Base-by-base conservation (phyloP, 2,888 invertebrate genomes). In the Xiphydria camelus region DNA sequence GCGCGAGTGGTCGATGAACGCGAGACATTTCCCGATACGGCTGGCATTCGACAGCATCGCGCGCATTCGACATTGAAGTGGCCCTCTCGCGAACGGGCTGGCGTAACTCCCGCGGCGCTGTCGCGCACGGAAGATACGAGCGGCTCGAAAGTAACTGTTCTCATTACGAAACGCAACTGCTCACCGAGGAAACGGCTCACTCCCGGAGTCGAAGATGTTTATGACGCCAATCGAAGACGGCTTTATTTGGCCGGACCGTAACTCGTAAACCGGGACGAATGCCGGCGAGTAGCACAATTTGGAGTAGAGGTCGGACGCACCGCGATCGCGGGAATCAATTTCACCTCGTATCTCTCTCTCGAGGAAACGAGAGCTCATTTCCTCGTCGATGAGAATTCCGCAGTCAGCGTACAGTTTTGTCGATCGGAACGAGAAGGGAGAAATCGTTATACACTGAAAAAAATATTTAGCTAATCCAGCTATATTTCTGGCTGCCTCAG, bases 181-280 rank as follows among this genome's bases (percentile, higher is more conserved):
- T 12, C 15, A 29, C 12, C 38, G 39, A 51, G 51, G 41, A 49
- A 53, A 53, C 49, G 49, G 31, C 47, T 55, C 51, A 47, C 50
- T 53, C 44, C 45, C 37, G 43, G 49, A 29, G 21, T 43, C 39
- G 25, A 41, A 34, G 47, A 59, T 50, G 50, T 57, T 57, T 55
- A 57, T 59, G 55, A 51, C 47, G 45, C 43, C 33, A 46, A 38
- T 43, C 46, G 41, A 41, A 42, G 43, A 55, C 50, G 45, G 55
- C 57, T 59, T 57, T 57, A 57, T 59, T 53, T 47, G 53, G 43
- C 29, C 17, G 43, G 26, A n/a, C 31, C 19, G 43, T 21, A 22
- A 38, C 36, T 35, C 21, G 42, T 42, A 35, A 42, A 18, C 15
- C 2, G 34, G 10, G 10, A 6, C 34, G 34, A 34, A 34, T 23